Evolutionary conservation across 1,140 invertebrate genomes (phyloP).

Genomic region (Anastrepha obliqua): DNA sequence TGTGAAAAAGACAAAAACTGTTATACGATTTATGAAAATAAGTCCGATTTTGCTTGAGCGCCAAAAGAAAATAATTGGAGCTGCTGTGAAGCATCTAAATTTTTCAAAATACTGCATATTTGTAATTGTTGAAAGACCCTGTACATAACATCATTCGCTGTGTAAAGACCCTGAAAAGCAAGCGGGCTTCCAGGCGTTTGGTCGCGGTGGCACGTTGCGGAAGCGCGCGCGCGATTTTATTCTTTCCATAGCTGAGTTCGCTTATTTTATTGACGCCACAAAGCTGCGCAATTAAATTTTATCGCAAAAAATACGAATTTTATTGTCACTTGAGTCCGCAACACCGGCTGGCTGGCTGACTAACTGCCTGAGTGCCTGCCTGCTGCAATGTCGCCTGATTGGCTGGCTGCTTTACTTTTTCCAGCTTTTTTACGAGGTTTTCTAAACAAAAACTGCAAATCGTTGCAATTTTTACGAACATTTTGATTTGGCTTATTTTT

Average conservation of each 20-base stretch:
- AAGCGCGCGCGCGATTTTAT: not conserved
- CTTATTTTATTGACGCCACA: conserved; percentile 33
- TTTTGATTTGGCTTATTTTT: not conserved
- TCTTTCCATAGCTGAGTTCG: not conserved
- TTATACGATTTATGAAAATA: too few species aligned
- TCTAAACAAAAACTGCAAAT: conserved; percentile 44
- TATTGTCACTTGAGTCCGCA: conserved; percentile 38
- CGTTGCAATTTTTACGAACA: conserved; percentile 20
- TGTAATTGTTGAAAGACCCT: too few species aligned
- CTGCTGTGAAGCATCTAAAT: too few species aligned
- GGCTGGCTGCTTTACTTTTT: not conserved
- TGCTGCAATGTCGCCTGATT: not conserved
- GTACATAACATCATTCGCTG: not conserved
- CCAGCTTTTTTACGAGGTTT: not conserved
- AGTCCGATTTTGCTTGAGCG: too few species aligned
- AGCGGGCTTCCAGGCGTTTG: not conserved
- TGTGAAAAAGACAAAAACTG: too few species aligned
- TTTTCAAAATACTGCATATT: too few species aligned
- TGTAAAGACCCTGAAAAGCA: not conserved
- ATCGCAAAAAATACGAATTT: conserved; percentile 52
- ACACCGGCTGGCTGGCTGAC: conserved; percentile 33
- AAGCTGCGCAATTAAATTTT: conserved; percentile 52
- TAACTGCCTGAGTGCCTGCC: not conserved
- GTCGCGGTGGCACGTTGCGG: not conserved
- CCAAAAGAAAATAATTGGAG: too few species aligned